A percentile compares a stretch with the other conserved stretches of the same genome.
phyloP scores from a whole-genome alignment of 2,113 vertebrate genomes.

The Sorex fumeus region DNA sequence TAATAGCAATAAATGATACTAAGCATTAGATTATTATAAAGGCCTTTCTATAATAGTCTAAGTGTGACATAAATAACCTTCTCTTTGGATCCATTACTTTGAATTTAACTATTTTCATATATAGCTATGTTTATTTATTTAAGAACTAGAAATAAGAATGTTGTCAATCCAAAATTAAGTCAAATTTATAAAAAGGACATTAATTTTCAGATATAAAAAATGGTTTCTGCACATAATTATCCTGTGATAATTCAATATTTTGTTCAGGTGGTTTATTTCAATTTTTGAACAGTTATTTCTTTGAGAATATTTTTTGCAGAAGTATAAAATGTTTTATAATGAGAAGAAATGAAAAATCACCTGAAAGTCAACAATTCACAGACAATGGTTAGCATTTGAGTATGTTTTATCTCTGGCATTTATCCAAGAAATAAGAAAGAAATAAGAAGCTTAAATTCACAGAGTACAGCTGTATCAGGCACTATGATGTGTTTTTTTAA shows the following conservation, averaged over 20 bases:
- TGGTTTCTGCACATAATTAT: neutral
- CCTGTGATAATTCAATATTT: constrained; percentile 8
- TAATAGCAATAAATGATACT: neutral
- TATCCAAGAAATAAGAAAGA: neutral
- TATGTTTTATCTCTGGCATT: neutral
- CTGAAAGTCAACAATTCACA: neutral
- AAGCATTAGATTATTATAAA: neutral
- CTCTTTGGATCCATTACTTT: neutral
- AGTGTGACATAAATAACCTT: neutral
- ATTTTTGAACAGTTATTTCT: neutral
- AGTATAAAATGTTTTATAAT: constrained; percentile 6
- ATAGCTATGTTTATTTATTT: neutral
- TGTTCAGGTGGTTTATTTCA: neutral
- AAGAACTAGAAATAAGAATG: neutral
- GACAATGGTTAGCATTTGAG: neutral
- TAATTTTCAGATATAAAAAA: constrained; percentile 53
- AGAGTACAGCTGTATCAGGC: neutral
- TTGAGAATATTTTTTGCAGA: neutral
- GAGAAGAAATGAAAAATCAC: neutral
- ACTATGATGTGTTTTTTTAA: neutral
- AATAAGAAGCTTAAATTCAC: neutral
- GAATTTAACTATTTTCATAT: neutral
- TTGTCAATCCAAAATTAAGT: neutral
- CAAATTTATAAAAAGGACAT: constrained; percentile 9
- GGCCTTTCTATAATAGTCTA: neutral